These are phyloP conservation scores for Lepidocyrtinus sp. DNA, from an alignment of 2,888 invertebrate species.

Conservation along the genomic window DNA sequence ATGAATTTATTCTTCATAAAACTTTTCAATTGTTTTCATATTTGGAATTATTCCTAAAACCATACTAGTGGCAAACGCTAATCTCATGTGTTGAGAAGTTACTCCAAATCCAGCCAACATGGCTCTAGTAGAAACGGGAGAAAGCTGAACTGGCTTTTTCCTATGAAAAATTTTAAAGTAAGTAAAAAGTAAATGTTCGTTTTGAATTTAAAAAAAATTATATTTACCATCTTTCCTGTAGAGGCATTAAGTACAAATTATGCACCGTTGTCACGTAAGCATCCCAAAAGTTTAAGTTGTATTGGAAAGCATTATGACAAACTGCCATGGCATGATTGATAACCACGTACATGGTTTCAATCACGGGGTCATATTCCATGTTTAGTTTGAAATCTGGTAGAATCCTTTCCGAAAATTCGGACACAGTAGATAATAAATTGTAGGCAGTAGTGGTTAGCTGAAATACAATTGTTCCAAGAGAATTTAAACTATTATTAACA, in stretches of 20 bases:
- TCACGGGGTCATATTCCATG: slow-evolving; percentile 24
- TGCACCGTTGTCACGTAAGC: slow-evolving; percentile 24
- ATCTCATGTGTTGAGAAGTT: slow-evolving; percentile 18
- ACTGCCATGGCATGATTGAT: slow-evolving; percentile 38
- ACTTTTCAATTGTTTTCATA: slow-evolving; percentile 30
- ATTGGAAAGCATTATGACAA: slow-evolving; percentile 34
- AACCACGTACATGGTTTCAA: slow-evolving; percentile 34
- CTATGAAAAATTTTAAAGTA: slow-evolving; percentile 10
- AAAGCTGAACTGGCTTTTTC: slow-evolving; percentile 27
- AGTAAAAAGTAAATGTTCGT: neutral
- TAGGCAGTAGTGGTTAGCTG: slow-evolving; percentile 12
- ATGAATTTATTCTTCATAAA: neutral
- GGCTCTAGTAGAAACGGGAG: slow-evolving; percentile 21
- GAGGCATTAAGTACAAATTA: slow-evolving; percentile 26
- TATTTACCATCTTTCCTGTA: slow-evolving; percentile 34
- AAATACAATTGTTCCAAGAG: too few relatives aligned
- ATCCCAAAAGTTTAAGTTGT: slow-evolving; percentile 43
- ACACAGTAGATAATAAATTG: neutral
- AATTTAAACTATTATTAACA: too few relatives aligned
- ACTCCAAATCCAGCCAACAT: slow-evolving; percentile 45
- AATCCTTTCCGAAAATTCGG: slow-evolving; percentile 28
- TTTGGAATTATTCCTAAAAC: slow-evolving; percentile 27
- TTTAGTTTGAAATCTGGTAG: slow-evolving; percentile 9
- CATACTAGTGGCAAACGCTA: slow-evolving; percentile 26
- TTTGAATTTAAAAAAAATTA: neutral